These are phyloP conservation scores for Salticus scenicus DNA, from an alignment of 2,888 invertebrate species.

Conservation along the genomic window DNA sequence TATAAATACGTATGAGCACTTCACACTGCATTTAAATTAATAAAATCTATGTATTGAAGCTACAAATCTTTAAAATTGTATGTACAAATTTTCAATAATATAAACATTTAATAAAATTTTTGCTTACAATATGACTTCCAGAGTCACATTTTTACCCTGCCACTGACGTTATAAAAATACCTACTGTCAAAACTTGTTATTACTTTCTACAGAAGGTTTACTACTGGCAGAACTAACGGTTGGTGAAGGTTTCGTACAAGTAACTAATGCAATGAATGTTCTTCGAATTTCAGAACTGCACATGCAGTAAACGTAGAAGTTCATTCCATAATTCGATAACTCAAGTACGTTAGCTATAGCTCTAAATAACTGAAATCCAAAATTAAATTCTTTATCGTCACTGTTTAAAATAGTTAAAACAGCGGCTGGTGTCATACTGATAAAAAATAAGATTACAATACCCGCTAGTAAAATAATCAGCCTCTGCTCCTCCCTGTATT, in stretches of 20 bases:
- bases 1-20: too few relatives aligned
- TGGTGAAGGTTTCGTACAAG: slow-evolving; percentile 42
- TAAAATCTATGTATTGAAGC: too few relatives aligned
- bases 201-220: slow-evolving; percentile 60
- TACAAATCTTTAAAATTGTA: too few relatives aligned
- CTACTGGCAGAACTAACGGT: slow-evolving; percentile 40
- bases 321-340: slow-evolving; percentile 78
- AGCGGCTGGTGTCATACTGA: slow-evolving; percentile 78
- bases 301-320: slow-evolving; percentile 78
- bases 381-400: slow-evolving; percentile 73
- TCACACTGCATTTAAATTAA: too few relatives aligned
- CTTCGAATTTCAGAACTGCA: slow-evolving; percentile 76
- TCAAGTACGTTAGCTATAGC: slow-evolving; percentile 78
- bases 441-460: slow-evolving; percentile 78
- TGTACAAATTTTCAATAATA: too few relatives aligned
- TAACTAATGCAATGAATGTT: slow-evolving; percentile 72
- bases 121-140: too few relatives aligned
- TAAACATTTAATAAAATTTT: too few relatives aligned
- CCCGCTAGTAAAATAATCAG: slow-evolving; percentile 77
- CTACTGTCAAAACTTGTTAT: slow-evolving; percentile 24
- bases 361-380: slow-evolving; percentile 76
- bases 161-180: too few relatives aligned
- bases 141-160: too few relatives aligned
- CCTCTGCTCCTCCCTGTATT: slow-evolving; percentile 77
- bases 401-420: slow-evolving; percentile 77